phyloP scores from a whole-genome alignment of 1,140 invertebrate species.

The Drosophila parvula region DNA sequence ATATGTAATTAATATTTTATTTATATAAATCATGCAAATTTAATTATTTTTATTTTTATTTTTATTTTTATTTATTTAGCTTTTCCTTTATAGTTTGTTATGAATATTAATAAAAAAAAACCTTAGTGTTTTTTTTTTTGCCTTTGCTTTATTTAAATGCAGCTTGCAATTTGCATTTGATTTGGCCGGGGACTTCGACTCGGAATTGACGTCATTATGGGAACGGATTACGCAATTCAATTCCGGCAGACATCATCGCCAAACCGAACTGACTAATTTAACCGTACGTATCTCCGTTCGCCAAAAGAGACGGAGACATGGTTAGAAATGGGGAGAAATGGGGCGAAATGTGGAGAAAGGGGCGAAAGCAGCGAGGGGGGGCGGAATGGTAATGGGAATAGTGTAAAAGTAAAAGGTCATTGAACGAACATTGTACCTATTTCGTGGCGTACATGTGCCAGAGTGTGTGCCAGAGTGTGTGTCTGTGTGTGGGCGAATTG shows the following conservation, averaged over 20 bases:
- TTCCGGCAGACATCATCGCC: conserved; percentile 37
- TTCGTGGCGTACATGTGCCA: conserved; percentile 37
- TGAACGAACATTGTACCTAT: conserved; percentile 80
- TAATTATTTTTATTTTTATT: neutral
- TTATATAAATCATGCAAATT: neutral
- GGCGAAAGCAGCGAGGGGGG: conserved; percentile 5
- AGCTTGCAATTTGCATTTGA: conserved; percentile 28
- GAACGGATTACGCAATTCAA: conserved; percentile 72
- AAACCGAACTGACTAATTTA: conserved; percentile 64
- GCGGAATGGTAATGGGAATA: conserved; percentile 52
- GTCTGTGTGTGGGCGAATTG: conserved; percentile 41
- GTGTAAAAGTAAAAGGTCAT: conserved; percentile 81
- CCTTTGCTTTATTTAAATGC: neutral
- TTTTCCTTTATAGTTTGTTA: neutral
- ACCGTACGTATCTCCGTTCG: conserved; percentile 53
- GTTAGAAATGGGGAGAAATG: conserved; percentile 9
- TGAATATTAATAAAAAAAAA: neutral
- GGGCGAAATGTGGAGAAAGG: conserved; percentile 15
- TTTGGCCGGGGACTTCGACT: conserved; percentile 1
- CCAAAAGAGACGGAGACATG: conserved; percentile 27
- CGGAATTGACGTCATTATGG: conserved; percentile 61
- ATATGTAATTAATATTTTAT: too few relatives aligned
- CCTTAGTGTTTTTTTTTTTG: neutral
- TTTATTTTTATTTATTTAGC: neutral
- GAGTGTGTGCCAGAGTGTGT: neutral